Evolutionary conservation across 2,797 vertebrate genomes (phyloP).

Genomic region (Manis crassicaudata): DNA sequence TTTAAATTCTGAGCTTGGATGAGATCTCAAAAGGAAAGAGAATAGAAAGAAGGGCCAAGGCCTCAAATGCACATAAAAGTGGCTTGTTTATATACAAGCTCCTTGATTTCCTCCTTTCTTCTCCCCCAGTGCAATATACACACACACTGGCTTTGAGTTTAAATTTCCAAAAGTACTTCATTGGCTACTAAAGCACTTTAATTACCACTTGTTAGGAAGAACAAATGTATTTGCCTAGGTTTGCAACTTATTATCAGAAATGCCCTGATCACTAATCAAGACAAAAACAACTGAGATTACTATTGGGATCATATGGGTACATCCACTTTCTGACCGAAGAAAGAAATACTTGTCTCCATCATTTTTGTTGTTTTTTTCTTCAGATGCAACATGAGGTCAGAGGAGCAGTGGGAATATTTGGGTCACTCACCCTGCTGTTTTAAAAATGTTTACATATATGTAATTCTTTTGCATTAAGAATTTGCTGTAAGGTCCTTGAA

Average conservation of each 20-base stretch:
- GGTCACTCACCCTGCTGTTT: neutral
- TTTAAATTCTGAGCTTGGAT: neutral
- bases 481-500: conserved; percentile 17
- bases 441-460: conserved; percentile 31
- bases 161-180: conserved; percentile 12
- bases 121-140: neutral
- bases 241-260: conserved; percentile 61
- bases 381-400: neutral
- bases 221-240: conserved; percentile 38
- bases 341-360: neutral
- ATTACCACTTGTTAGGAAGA: conserved; percentile 36
- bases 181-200: conserved; percentile 28
- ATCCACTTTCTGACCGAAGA: conserved; percentile 21
- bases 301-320: neutral
- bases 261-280: neutral
- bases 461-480: conserved; percentile 51
- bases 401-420: neutral
- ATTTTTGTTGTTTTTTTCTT: neutral
- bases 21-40: neutral
- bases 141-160: conserved; percentile 44
- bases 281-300: conserved; percentile 26
- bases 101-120: neutral
- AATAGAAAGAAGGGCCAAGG: neutral
- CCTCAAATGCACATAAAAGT: neutral
- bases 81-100: neutral